Base-by-base conservation (phyloP, 1,140 invertebrate genomes). In the Dinoponera quadriceps region DNA sequence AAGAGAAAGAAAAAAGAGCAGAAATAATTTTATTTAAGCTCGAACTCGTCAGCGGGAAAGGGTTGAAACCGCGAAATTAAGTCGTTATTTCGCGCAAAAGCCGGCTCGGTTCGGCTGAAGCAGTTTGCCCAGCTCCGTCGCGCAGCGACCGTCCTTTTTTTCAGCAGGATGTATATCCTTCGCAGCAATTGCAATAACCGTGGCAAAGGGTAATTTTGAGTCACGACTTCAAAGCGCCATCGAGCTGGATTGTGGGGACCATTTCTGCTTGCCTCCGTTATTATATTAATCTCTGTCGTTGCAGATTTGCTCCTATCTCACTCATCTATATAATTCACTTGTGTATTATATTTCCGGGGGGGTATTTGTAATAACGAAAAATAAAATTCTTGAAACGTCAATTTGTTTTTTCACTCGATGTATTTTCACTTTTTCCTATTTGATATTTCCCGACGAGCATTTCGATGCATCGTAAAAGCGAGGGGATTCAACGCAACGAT, bases 21-120 rank as follows among this genome's bases (percentile, higher is more conserved):
- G 14, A 71, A 71, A 57, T 69, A 69, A 71, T 80, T n/a, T 44
- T 16, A 78, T 78, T 78, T 80, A 57, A 44, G 68, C 16, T 55
- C 16, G 22, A 68, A 54, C 48, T 77, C 33, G 38, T 59, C 65
- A 16, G 33, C 18, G 13, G n/a, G 9, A 69, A 80, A 71, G 18
- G 38, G 4, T 54, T 20, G n/a, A 44, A 11, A 16, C 9, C 62
- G n/a, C 20, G 27, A 57, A 80, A 69, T 80, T 80, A 80, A 69
- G 75, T 29, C 44, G 27, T 33, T 44, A 38, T 63, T 75, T 60
- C 51, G 9, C 49, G 75, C 27, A 57, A 59, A 48, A 71, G 54
- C 51, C 14, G 65, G 38, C 20, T 51, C 38, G 5, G 29, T 68
- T 75, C n/a, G 51, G 20, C 44, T 48, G 33, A n/a, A 78, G 22